Conservation (phyloP, 2,113 vertebrate genomes). For the Daphoenositta chrysoptera region DNA sequence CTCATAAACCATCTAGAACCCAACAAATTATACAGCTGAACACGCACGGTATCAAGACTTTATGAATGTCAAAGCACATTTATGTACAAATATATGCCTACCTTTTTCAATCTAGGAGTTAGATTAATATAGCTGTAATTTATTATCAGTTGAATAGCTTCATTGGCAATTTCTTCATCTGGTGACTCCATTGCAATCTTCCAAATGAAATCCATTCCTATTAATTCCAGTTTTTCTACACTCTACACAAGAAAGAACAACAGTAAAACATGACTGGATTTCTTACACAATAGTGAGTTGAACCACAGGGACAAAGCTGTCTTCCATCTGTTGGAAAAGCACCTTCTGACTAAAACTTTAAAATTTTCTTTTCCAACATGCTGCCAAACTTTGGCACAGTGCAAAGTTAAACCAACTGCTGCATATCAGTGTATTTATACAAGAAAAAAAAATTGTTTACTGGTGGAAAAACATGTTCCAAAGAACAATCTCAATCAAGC, state of each 20-base stretch:
- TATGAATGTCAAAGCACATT: background rate
- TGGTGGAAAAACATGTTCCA: background rate
- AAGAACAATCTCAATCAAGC: background rate
- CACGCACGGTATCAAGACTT: background rate
- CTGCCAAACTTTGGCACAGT: background rate
- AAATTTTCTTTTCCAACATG: background rate
- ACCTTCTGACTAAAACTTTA: background rate
- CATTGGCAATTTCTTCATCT: constrained; percentile 98
- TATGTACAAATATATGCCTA: constrained; percentile 15
- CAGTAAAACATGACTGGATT: background rate
- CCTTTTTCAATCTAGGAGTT: constrained; percentile 98
- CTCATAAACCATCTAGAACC: background rate
- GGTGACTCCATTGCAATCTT: constrained; percentile 99
- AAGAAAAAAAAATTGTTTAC: background rate
- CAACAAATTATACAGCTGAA: background rate
- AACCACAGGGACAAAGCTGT: background rate
- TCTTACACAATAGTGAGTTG: background rate
- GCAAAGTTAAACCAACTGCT: background rate
- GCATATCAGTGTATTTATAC: background rate
- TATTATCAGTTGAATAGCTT: constrained; percentile 97
- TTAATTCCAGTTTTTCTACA: constrained; percentile 94
- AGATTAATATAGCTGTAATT: constrained; percentile 98
- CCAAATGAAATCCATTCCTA: constrained; percentile 99
- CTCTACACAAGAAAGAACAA: constrained; percentile 74
- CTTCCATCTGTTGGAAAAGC: background rate